Conservation (phyloP, 1,140 invertebrate species). For the Phenacoccus solenopsis region DNA sequence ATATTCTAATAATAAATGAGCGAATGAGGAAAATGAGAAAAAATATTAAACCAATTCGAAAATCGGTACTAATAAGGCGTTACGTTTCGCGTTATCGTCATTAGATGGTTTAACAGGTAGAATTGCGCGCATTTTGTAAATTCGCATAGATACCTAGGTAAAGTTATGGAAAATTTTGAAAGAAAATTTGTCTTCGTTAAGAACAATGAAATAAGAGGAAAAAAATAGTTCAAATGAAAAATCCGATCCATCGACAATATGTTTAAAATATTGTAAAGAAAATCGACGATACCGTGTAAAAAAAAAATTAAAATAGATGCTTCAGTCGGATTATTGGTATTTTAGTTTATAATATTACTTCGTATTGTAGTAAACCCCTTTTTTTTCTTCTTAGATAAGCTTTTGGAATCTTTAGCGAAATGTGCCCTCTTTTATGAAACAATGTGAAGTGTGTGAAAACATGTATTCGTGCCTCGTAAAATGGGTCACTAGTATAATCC, state of each 20-base stretch:
- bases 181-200: background rate
- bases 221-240: too few species aligned
- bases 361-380: background rate
- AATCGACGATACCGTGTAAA: background rate
- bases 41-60: background rate
- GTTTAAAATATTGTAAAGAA: background rate
- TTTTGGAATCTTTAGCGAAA: background rate
- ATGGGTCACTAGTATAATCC: background rate
- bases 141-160: background rate
- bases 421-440: too few species aligned
- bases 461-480: background rate
- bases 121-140: background rate
- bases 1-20: background rate
- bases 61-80: conserved; percentile 1
- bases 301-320: background rate
- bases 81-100: background rate
- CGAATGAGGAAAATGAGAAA: background rate
- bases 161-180: too few species aligned
- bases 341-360: background rate
- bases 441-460: too few species aligned
- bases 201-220: background rate
- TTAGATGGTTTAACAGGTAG: background rate
- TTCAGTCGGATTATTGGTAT: background rate
- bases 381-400: background rate
- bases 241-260: too few species aligned